These are phyloP conservation scores for Myanophis thanlyinensis DNA, from an alignment of 2,113 vertebrate species.

Conservation along the genomic window DNA sequence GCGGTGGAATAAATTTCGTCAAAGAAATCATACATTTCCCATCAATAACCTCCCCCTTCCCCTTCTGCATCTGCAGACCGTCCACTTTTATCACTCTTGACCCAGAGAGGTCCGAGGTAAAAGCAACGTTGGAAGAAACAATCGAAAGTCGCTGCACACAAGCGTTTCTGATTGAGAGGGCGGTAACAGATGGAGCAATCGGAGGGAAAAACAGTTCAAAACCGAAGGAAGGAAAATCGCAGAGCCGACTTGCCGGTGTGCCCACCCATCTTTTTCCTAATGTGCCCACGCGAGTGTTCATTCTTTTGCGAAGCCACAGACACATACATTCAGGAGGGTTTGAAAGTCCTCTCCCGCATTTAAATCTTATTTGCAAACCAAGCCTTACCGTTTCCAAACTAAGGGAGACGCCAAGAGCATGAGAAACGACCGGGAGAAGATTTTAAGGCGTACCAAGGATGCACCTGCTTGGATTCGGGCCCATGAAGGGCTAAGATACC, in stretches of 20 bases:
- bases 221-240: neutral
- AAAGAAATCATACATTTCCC: neutral
- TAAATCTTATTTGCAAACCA: neutral
- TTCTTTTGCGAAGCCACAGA: neutral
- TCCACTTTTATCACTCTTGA: neutral
- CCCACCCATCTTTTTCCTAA: neutral
- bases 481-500: neutral
- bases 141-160: neutral
- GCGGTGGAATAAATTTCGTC: neutral
- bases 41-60: neutral
- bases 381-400: neutral
- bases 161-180: neutral
- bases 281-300: neutral
- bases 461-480: neutral
- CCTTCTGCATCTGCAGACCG: neutral
- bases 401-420: neutral
- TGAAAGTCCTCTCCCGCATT: neutral
- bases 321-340: neutral
- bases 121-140: neutral
- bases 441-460: neutral
- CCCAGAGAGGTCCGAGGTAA: neutral
- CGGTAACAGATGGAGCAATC: neutral
- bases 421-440: neutral
- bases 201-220: neutral
- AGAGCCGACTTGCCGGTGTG: neutral